Base-by-base conservation (phyloP, 2,888 invertebrate species). In the Protophormia terraenovae region DNA sequence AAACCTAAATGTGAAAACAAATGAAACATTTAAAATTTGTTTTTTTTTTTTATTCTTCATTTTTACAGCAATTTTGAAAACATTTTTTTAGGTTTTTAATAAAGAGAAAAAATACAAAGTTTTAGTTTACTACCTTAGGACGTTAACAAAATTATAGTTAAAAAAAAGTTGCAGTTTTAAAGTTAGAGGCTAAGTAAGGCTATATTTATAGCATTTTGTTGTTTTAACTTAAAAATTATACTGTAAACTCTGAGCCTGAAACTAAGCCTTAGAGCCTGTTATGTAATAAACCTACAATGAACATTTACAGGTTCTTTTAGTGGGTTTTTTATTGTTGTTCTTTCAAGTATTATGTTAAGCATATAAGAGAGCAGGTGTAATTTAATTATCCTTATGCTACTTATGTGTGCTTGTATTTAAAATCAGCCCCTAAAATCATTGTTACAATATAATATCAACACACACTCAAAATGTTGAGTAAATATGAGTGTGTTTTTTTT, bases 361-460 rank as follows among this genome's bases (percentile, higher is more conserved):
- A 76, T 38, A 60, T 29, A 35, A 60, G 38, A 64, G 60, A 69
- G 85, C 85, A 85, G 85, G 85, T 85, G 85, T 82, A 85, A 85
- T 85, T 82, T 85, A 85, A 85, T 82, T 82, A 82, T 85, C 45
- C 47, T 79, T 64, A 24, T 62, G 35, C 19, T 53, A 29, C 45
- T 53, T 24, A 10, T 16, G 24, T 47, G 3, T 47, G 10, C 55
- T 24, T 29, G 24, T 58, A 14, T 62, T 29, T 55, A 79, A 85
- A 75, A 64, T 76, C 82, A 82, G 85, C 85, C 85, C 82, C 64
- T 82, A 82, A 85, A 85, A 85, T 82, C 85, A 78, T 85, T 71
- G 62, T 69, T 38, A 35, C 38, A 2, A 77, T 47, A 58, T 27
- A 58, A n/a, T n/a, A 12, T 27, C 12, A 41, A 50, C 45, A 72